Evolutionary conservation across 2,797 vertebrate genomes (phyloP).

Genomic region (Vireo griseus): DNA sequence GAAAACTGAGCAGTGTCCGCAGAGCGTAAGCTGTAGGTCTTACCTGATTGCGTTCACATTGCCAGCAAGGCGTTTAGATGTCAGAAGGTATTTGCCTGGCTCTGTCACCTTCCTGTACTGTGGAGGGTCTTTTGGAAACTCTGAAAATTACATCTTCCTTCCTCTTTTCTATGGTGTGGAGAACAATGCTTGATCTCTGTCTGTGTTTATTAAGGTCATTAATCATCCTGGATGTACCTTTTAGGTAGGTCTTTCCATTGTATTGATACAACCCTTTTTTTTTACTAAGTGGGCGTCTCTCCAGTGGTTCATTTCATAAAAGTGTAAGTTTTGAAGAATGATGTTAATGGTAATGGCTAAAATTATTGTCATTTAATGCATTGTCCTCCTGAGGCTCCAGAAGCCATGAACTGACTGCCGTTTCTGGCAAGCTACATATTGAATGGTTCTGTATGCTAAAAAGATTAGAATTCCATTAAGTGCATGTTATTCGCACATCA

Average conservation of each 20-base stretch:
- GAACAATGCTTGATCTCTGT: neutral
- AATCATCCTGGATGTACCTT: neutral
- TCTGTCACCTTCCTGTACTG: neutral
- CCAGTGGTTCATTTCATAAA: neutral
- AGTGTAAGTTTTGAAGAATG: neutral
- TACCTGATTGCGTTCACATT: neutral
- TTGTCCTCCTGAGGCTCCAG: neutral
- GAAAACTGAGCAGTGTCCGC: neutral
- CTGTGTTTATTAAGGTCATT: neutral
- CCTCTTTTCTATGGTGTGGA: neutral
- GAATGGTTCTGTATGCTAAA: neutral
- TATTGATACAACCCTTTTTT: fast-evolving
- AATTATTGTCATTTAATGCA: neutral
- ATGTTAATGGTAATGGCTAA: neutral
- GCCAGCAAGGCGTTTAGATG: neutral
- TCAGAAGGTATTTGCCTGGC: neutral
- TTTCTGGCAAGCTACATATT: neutral
- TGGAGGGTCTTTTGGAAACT: neutral
- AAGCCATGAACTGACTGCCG: neutral
- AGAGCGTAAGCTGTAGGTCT: neutral
- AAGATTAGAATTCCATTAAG: neutral
- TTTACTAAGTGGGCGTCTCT: neutral
- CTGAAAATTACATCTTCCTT: neutral
- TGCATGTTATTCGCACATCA: neutral
- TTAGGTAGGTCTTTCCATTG: neutral